Base-by-base conservation (phyloP, 2,888 invertebrate genomes). In the Trissolcus japonicus region DNA sequence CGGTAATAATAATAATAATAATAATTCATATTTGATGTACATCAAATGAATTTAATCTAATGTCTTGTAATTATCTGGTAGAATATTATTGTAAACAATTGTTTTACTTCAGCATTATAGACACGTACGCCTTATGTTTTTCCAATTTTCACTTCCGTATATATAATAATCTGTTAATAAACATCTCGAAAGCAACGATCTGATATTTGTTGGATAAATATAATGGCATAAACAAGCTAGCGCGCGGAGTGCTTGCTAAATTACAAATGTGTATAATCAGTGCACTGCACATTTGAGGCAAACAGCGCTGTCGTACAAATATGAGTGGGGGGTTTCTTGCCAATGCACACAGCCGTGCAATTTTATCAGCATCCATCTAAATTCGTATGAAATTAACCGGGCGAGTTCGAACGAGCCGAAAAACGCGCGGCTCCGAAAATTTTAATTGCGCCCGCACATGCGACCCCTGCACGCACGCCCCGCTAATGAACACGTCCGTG, bases 401-500 rank as follows among this genome's bases (percentile, higher is more conserved):
- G 54, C 17, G 41, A 80, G 74, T 79, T 77, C 66, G 79, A 79
- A 79, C 76, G 77, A 76, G 76, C 76, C 59, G 67, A 66, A 68
- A 79, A 81, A 80, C 79, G 74, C 69, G 80, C 78, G 76, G 73
- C 63, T 67, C 56, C 63, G 17, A 56, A 65, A 65, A 77, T 74
- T 80, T 80, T 82, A 82, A 82, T 81, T 81, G 80, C 81, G 16
- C 50, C 40, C n/a, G 76, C 65, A 62, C 81, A 78, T 79, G 79
- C 76, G 68, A 60, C 68, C 63, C 51, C 35, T 59, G 67, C 76
- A 76, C 73, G 65, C 76, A 74, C 75, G 59, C 25, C 60, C 67
- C 61, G 61, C 78, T 80, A 82, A 83, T 82, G 78, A 81, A 82
- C 80, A 80, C 80, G 80, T 82, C 79, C 79, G 67, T 29, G 79